Evolutionary conservation across 1,140 invertebrate genomes (phyloP).

Genomic region (Trachelipus rathkii): DNA sequence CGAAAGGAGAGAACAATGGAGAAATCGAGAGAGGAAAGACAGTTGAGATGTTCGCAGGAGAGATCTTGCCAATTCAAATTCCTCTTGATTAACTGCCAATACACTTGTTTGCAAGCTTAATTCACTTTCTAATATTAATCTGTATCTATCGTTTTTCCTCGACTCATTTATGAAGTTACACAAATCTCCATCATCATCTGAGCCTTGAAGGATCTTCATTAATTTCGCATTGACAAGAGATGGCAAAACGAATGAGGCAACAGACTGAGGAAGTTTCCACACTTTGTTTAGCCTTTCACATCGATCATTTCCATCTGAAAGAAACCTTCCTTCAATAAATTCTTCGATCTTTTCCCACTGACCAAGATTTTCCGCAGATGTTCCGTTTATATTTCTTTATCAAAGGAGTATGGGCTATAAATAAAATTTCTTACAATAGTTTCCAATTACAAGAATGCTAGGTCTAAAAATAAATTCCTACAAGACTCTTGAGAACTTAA

Average conservation of each 20-base stretch:
- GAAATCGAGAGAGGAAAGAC: slow-evolving; percentile 26
- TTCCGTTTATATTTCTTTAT: too few relatives aligned
- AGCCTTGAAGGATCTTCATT: slow-evolving; percentile 36
- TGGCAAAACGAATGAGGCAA: slow-evolving; percentile 26
- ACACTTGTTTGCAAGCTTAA: slow-evolving; percentile 35
- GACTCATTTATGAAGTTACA: slow-evolving; percentile 28
- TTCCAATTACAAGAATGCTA: too few relatives aligned
- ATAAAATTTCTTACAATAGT: too few relatives aligned
- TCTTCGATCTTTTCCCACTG: slow-evolving; percentile 38
- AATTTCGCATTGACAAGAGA: slow-evolving; percentile 37
- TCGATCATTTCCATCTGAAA: slow-evolving; percentile 23
- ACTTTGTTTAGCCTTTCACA: slow-evolving; percentile 27
- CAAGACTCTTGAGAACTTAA: too few relatives aligned
- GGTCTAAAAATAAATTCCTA: too few relatives aligned
- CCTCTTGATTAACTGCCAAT: slow-evolving; percentile 35
- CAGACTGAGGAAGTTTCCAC: slow-evolving; percentile 32
- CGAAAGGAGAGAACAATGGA: slow-evolving; percentile 34
- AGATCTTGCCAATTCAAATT: slow-evolving; percentile 28
- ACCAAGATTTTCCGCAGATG: slow-evolving; percentile 39
- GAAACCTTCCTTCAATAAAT: slow-evolving; percentile 35
- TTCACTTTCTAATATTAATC: slow-evolving; percentile 32
- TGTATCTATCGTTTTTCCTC: slow-evolving; percentile 23
- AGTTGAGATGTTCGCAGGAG: slow-evolving; percentile 26
- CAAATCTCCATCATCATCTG: slow-evolving; percentile 32
- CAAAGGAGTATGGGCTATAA: too few relatives aligned